Evolutionary conservation across 1,140 invertebrate species (phyloP), one percentile per base, ranked within the genome.

Genomic region (Nylanderia fulva): DNA sequence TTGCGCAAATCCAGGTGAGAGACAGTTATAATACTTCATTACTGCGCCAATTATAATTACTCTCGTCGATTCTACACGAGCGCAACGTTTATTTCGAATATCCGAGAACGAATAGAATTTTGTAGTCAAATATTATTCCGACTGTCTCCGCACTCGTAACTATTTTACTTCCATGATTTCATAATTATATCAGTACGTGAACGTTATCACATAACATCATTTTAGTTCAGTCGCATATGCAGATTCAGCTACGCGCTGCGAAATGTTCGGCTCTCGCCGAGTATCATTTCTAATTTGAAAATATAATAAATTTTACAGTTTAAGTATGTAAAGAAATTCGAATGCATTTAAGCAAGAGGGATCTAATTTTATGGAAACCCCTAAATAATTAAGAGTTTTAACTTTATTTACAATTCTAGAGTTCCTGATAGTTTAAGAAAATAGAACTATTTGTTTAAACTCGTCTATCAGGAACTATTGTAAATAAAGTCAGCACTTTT

Each of bases 91-190:
- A 54, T 79, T 79, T 76, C 36, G 39, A 33, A 68, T 54, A 68
- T 68, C 27, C 15, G 24, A 63, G 15, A n/a, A n/a, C 5, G 27
- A 29, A 68, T n/a, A 69, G 52, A 80, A 82, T 72, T 82, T 82
- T 82, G 36, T 39, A 45, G 66, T 60, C 27, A 58, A 82, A 82
- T 82, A 82, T 71, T 82, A 72, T 82, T 60, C 27, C 52, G 42
- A 58, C 66, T 58, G 36, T 29, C 52, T 82, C 36, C 36, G 29
- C 33, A n/a, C 63, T 21, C 33, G 33, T 64, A 66, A 48, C 29
- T 48, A 80, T 80, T 71, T 80, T 21, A 24, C 36, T 42, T 69
- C 11, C 24, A 69, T 79, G 18, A 18, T 64, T 33, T 54, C 48
- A 3, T 58, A 82, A 82, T 82, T 82, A 58, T 72, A 58, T 82